Evolutionary conservation across 2,113 vertebrate genomes (phyloP).

Genomic region (Athene cunicularia): DNA sequence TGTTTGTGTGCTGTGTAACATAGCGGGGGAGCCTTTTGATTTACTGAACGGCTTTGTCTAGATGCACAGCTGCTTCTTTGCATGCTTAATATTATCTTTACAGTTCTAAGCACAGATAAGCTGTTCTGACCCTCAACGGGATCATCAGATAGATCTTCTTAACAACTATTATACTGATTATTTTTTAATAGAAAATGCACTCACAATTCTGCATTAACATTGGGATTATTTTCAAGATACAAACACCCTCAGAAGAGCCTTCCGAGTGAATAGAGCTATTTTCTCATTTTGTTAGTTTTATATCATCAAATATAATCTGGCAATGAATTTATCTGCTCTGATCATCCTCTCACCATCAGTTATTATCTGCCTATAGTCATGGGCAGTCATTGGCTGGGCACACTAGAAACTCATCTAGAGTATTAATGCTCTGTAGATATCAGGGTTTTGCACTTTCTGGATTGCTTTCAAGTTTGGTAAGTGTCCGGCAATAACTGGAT

Average conservation of each 20-base stretch:
- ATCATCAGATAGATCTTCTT: conserved; percentile 70
- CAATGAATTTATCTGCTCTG: neutral
- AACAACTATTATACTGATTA: conserved; percentile 60
- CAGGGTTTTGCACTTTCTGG: neutral
- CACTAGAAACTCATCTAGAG: neutral
- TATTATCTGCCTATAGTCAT: neutral
- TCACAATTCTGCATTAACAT: conserved; percentile 34
- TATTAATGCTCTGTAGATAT: neutral
- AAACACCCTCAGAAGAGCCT: conserved; percentile 14
- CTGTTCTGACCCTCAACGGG: conserved; percentile 56
- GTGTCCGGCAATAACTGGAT: neutral
- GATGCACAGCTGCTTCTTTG: conserved; percentile 21
- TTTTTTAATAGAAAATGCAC: conserved; percentile 4
- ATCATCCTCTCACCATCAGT: neutral
- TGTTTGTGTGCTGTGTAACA: neutral
- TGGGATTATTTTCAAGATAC: conserved; percentile 39
- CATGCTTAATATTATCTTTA: conserved; percentile 60
- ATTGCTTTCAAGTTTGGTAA: neutral
- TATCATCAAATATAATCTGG: neutral
- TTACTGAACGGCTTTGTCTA: conserved; percentile 41
- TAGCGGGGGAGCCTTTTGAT: conserved; percentile 45
- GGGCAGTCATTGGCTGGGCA: neutral
- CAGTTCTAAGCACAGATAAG: conserved; percentile 66
- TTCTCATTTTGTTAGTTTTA: neutral
- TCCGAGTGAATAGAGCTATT: neutral